Conservation (phyloP, 2,888 invertebrate species). For the Athripsodes cinereus region DNA sequence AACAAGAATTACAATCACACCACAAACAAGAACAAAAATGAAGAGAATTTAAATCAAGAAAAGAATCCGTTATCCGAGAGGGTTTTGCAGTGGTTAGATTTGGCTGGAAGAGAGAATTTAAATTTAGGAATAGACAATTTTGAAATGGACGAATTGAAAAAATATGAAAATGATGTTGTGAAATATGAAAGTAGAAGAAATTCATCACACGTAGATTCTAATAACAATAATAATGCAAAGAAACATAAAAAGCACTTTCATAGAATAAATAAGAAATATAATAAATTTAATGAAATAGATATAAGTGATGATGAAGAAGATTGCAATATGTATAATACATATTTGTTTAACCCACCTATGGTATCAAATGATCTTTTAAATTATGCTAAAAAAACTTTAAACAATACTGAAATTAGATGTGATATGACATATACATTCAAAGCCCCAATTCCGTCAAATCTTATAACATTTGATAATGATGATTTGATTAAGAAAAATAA, state of each 20-base stretch:
- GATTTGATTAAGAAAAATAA: background rate
- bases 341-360: background rate
- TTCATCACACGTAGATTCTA: background rate
- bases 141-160: background rate
- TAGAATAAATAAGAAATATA: background rate
- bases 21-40: constrained; percentile 31
- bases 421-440: background rate
- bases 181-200: background rate
- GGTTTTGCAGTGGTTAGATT: constrained; percentile 73
- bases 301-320: background rate
- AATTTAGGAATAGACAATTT: constrained; percentile 30
- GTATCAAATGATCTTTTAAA: constrained; percentile 14
- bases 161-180: background rate
- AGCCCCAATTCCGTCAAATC: background rate
- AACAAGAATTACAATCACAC: constrained; percentile 3
- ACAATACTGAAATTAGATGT: background rate
- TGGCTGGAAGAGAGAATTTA: constrained; percentile 57
- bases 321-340: background rate
- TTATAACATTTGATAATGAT: constrained; percentile 2
- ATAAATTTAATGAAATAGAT: background rate
- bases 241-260: background rate
- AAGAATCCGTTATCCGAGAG: constrained; percentile 52
- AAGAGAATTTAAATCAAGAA: constrained; percentile 26
- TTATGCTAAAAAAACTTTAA: constrained; percentile 13
- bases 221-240: background rate